Conservation (phyloP, 2,113 vertebrate genomes). For the Ctenomys sociabilis region DNA sequence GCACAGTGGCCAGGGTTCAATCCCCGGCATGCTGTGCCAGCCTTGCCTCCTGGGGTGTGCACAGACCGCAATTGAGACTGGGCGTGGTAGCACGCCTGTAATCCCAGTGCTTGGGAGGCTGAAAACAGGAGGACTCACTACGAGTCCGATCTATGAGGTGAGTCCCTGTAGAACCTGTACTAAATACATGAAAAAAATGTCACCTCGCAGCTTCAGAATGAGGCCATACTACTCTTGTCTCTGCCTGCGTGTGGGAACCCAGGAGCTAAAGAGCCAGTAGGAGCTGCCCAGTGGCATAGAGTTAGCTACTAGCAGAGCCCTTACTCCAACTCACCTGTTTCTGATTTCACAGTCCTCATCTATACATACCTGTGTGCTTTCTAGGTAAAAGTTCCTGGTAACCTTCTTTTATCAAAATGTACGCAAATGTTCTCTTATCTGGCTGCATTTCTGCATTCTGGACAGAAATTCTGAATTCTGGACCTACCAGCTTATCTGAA, state of each 20-base stretch:
- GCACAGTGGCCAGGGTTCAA: no score
- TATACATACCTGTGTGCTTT: not conserved
- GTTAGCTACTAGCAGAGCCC: not conserved
- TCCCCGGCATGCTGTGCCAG: no score
- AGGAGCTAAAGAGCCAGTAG: not conserved
- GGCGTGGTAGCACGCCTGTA: no score
- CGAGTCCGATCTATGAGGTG: no score
- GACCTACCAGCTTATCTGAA: not conserved
- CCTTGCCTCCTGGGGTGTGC: no score
- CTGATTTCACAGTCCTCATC: not conserved
- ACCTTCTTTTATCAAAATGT: not conserved
- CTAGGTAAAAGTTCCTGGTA: not conserved
- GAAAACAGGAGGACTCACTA: no score
- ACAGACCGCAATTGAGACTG: no score
- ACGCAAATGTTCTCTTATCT: not conserved
- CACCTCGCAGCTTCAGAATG: accelerated
- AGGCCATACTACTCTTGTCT: no score
- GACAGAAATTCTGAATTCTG: no score
- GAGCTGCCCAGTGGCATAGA: not conserved
- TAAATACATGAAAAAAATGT: no score
- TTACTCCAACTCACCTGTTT: accelerated
- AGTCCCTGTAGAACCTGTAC: no score
- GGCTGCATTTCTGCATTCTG: not conserved
- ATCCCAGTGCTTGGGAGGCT: no score
- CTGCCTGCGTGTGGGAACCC: not conserved